These are phyloP conservation scores for Indicator maculatus DNA, from an alignment of 2,113 vertebrate genomes.

Conservation along the genomic window DNA sequence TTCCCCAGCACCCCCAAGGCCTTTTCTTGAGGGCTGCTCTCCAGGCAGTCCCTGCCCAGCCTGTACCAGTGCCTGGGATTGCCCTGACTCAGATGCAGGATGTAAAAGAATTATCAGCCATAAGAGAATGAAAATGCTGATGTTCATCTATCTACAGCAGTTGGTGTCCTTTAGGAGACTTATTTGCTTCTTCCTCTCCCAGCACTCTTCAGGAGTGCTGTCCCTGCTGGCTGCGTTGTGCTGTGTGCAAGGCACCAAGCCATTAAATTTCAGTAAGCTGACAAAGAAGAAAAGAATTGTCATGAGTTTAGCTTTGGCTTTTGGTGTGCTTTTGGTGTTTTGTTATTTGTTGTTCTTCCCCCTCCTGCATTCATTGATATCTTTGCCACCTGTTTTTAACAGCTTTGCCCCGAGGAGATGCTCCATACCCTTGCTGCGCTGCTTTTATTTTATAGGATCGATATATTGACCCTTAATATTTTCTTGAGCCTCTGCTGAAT, in stretches of 20 bases:
- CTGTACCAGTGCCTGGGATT: no score
- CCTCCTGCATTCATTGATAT: fast-evolving
- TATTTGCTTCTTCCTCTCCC: fast-evolving
- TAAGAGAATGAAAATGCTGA: neutral
- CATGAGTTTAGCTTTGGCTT: fast-evolving
- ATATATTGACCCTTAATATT: fast-evolving
- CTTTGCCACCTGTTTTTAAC: neutral
- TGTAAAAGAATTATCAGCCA: fast-evolving
- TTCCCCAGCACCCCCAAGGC: no score
- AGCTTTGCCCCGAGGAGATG: neutral
- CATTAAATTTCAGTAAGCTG: neutral
- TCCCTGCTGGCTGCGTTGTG: fast-evolving
- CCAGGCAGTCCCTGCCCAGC: no score
- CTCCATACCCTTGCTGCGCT: neutral
- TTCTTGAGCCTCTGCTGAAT: fast-evolving
- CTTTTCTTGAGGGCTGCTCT: no score
- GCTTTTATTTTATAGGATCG: neutral
- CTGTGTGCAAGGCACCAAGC: fast-evolving
- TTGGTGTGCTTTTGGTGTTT: neutral
- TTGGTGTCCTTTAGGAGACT: neutral
- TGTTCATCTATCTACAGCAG: fast-evolving
- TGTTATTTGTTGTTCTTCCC: neutral
- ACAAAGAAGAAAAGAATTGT: neutral
- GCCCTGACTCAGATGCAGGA: no score
- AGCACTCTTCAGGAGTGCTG: fast-evolving